Base-by-base conservation (phyloP, 1,140 invertebrate genomes). In the Drosophila parvula region DNA sequence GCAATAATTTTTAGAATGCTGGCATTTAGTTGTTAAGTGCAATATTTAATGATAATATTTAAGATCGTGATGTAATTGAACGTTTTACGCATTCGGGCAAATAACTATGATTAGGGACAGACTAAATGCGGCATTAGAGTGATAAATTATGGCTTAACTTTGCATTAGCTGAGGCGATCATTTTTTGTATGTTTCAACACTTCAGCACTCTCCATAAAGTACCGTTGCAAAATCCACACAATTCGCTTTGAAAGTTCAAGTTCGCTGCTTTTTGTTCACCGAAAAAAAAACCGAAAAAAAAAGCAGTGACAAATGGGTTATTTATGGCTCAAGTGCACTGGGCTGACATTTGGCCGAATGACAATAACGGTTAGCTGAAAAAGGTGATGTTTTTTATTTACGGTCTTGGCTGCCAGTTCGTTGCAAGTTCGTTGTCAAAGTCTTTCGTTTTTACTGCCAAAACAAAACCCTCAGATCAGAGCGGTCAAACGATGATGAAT, bases 341-440 rank as follows among this genome's bases (percentile, higher is more conserved):
- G 30, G 70, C 77, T 88, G 83, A 83, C 84, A 88, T 88, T 88
- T 89, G 75, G 51, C 67, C 55, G 73, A 81, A 55, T 65, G 74
- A 89, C 82, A 86, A 86, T 45, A 68, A 53, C 28, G 61, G 34
- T 53, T 38, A 53, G 51, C 47, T 41, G 18, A 64, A 47, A 76
- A 67, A 55, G 55, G 43, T 70, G 77, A 75, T 58, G 40, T 62
- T 67, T 83, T 83, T 82, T 48, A 47, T 76, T 73, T 40, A 36
- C 30, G 40, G 14, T 48, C 51, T 61, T 27, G 63, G 36, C 44
- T 27, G 47, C 28, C 2, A 14, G 16, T n/a, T n/a, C 47, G 51
- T 27, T 55, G 73, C 84, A 88, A 88, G 83, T 88, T 88, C 83
- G 84, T 88, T 88, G 84, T 62, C 84, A 89, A 88, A 88, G 84